phyloP scores from a whole-genome alignment of 2,113 vertebrate genomes.

The Lucifuga dentata region DNA sequence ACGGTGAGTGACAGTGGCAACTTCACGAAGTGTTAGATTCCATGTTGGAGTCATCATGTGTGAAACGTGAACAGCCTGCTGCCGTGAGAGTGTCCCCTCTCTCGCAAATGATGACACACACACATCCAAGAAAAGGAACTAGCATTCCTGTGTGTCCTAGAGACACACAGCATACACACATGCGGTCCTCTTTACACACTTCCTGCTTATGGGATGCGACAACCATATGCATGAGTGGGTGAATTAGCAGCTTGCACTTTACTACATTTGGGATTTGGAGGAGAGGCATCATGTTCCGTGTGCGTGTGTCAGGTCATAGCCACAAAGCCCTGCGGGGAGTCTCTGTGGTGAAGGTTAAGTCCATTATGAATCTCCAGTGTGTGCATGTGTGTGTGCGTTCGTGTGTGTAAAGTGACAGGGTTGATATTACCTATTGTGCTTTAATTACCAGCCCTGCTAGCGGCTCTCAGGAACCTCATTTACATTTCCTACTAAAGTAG shows the following conservation, averaged over 20 bases:
- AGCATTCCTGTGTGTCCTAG: too few relatives aligned
- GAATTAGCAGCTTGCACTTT: slow-evolving; percentile 20
- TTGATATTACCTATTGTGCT: slow-evolving; percentile 7
- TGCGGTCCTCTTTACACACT: slow-evolving; percentile 3
- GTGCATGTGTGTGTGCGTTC: neutral
- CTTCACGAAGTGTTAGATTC: slow-evolving; percentile 34
- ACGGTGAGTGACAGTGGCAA: slow-evolving; percentile 52
- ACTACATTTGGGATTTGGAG: slow-evolving; percentile 9
- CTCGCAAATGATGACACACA: slow-evolving; percentile 1
- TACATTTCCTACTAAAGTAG: slow-evolving; percentile 31
- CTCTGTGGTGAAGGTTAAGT: slow-evolving; percentile 22
- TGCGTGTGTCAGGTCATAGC: slow-evolving; percentile 29
- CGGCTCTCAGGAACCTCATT: slow-evolving; percentile 22
- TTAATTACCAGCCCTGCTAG: slow-evolving; percentile 26
- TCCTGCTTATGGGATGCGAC: slow-evolving; percentile 36
- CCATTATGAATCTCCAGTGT: slow-evolving; percentile 45
- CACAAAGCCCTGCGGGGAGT: slow-evolving; percentile 17
- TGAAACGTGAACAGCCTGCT: slow-evolving; percentile 33
- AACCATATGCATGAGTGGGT: slow-evolving; percentile 32
- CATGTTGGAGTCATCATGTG: slow-evolving; percentile 22
- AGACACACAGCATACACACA: slow-evolving; percentile 8
- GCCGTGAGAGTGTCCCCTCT: neutral
- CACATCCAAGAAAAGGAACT: neutral
- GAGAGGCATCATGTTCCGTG: neutral
- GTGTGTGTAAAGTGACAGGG: slow-evolving; percentile 24